Evolutionary conservation across 1,140 invertebrate genomes (phyloP).

Genomic region (Anoplolepis gracilipes): DNA sequence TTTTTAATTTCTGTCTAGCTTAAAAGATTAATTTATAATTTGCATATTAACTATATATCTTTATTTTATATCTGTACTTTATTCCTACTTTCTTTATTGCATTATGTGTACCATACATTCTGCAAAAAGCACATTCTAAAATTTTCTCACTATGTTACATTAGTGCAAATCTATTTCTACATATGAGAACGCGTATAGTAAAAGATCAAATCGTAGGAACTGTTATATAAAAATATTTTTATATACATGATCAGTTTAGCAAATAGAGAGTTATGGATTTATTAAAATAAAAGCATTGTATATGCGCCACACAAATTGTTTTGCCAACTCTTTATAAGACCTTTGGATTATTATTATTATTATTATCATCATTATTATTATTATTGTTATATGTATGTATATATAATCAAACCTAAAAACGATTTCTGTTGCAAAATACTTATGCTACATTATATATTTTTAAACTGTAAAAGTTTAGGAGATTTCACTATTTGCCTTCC

Average conservation of each 20-base stretch:
- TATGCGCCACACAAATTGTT: not conserved
- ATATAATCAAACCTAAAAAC: conserved; percentile 16
- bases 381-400: no score
- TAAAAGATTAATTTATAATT: conserved; percentile 11
- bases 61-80: not conserved
- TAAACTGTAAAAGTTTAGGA: not conserved
- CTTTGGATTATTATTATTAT: conserved; percentile 8
- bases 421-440: not conserved
- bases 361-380: no score
- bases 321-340: not conserved
- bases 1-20: conserved; percentile 5
- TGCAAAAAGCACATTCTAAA: conserved; percentile 3
- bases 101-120: not conserved
- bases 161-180: not conserved
- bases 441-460: conserved; percentile 26
- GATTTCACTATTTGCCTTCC: conserved; percentile 4
- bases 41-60: not conserved
- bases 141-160: not conserved
- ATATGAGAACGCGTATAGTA: conserved; percentile 2
- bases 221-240: conserved; percentile 53
- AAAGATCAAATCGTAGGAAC: conserved; percentile 26
- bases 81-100: not conserved
- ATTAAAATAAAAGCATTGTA: conserved; percentile 13
- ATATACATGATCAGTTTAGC: conserved; percentile 27
- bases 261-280: conserved; percentile 1